These are phyloP conservation scores for Gasterosteus nipponicus DNA, from an alignment of 2,113 vertebrate species.

Conservation along the genomic window DNA sequence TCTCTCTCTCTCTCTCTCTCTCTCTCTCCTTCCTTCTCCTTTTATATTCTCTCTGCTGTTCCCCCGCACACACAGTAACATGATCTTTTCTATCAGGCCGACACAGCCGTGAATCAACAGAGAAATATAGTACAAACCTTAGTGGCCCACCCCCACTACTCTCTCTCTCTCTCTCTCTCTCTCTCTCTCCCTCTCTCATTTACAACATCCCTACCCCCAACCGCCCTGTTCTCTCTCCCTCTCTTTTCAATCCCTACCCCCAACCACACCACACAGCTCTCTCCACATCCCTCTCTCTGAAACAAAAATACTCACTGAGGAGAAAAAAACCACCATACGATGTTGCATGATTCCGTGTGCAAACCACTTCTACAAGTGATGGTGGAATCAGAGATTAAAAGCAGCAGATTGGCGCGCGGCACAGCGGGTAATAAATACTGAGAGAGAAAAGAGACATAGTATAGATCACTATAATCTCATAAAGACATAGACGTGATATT, in stretches of 20 bases:
- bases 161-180: conserved; percentile 32
- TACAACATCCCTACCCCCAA: conserved; percentile 77
- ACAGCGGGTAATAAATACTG: background rate
- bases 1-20: conserved; percentile 4
- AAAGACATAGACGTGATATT: background rate
- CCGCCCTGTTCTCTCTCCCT: conserved; percentile 48
- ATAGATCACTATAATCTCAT: background rate
- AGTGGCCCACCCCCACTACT: conserved; percentile 75
- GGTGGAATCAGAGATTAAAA: conserved; percentile 12
- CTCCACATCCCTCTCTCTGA: conserved; percentile 58
- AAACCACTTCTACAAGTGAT: conserved; percentile 1
- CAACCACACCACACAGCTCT: conserved; percentile 68
- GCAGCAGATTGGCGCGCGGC: background rate
- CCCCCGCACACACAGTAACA: conserved; percentile 65
- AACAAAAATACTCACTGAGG: conserved; percentile 48
- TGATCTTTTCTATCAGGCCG: conserved; percentile 73
- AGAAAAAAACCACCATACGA: conserved; percentile 5
- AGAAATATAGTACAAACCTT: conserved; percentile 79
- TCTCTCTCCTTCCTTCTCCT: conserved; percentile 4
- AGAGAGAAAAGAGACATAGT: background rate
- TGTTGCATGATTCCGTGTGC: conserved; percentile 5
- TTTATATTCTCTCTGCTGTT: conserved; percentile 27
- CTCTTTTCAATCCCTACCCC: conserved; percentile 69
- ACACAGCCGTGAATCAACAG: conserved; percentile 78
- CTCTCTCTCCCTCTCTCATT: conserved; percentile 48